phyloP scores from a whole-genome alignment of 2,888 invertebrate species.

The Theodoxus fluviatilis region DNA sequence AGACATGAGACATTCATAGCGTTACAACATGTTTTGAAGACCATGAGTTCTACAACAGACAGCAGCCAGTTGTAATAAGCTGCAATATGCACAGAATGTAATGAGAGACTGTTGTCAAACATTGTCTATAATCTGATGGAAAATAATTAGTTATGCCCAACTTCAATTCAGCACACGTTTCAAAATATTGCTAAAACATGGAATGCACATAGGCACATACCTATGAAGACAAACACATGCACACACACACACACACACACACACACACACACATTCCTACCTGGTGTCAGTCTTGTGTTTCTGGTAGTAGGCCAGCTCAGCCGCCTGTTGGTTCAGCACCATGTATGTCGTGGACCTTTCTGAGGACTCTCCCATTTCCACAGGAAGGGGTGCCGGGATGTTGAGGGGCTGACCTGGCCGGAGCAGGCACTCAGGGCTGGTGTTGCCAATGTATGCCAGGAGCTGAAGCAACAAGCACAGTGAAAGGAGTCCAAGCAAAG shows the following conservation, averaged over 20 bases:
- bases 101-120: too few relatives aligned
- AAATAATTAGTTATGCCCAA: too few relatives aligned
- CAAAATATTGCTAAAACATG: not conserved
- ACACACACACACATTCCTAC: constrained; percentile 37
- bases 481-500: not conserved
- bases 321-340: constrained; percentile 82
- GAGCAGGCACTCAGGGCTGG: constrained; percentile 86
- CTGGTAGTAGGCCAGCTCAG: constrained; percentile 74
- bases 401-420: constrained; percentile 77
- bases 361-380: constrained; percentile 73
- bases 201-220: not conserved
- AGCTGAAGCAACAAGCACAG: constrained; percentile 70
- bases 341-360: constrained; percentile 87
- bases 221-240: not conserved
- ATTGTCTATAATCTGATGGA: too few relatives aligned
- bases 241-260: constrained; percentile 8
- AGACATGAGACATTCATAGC: too few relatives aligned
- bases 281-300: constrained; percentile 54
- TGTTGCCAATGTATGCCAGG: constrained; percentile 87
- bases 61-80: too few relatives aligned
- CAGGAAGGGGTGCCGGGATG: constrained; percentile 73
- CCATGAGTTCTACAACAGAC: too few relatives aligned
- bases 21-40: too few relatives aligned
- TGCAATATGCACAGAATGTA: too few relatives aligned
- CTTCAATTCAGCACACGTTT: not conserved